These are phyloP conservation scores for Saccopteryx leptura DNA, from an alignment of 2,113 vertebrate species.

Conservation along the genomic window DNA sequence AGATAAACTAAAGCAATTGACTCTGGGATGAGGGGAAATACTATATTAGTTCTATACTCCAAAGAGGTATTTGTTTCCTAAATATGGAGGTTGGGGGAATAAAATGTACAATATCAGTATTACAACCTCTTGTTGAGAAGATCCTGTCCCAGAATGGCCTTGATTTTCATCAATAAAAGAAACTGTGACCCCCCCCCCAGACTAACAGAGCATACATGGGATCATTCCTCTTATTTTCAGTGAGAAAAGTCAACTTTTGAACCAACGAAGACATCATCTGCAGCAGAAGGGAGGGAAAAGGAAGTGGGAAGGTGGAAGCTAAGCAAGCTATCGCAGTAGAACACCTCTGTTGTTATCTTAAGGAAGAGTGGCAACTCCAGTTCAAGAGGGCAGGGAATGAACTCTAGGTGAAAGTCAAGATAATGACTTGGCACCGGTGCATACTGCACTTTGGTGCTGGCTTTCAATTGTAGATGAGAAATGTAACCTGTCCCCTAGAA, in stretches of 20 bases:
- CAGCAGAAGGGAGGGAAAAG: not conserved
- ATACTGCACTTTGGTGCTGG: not conserved
- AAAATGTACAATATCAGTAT: not conserved
- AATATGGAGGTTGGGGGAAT: not conserved
- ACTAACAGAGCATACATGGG: not conserved
- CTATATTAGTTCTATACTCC: not conserved
- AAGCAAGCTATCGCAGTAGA: not conserved
- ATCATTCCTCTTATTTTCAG: not conserved
- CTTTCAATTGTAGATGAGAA: not conserved
- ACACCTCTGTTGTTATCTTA: not conserved
- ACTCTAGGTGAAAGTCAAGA: not conserved
- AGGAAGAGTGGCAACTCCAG: not conserved
- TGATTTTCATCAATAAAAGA: not conserved
- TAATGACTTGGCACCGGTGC: not conserved
- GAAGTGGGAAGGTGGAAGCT: not conserved
- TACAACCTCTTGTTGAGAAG: not conserved
- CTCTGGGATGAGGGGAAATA: not conserved
- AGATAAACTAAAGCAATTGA: not conserved
- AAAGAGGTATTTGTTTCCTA: not conserved
- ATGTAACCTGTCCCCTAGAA: not conserved
- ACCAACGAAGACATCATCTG: not conserved
- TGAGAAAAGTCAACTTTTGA: not conserved
- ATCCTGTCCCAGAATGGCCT: not conserved
- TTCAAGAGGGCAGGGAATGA: not conserved
- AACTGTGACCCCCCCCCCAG: not conserved